Evolutionary conservation across 2,113 vertebrate species (phyloP), one percentile per base, ranked within the genome.

Genomic region (Cathartes aura): DNA sequence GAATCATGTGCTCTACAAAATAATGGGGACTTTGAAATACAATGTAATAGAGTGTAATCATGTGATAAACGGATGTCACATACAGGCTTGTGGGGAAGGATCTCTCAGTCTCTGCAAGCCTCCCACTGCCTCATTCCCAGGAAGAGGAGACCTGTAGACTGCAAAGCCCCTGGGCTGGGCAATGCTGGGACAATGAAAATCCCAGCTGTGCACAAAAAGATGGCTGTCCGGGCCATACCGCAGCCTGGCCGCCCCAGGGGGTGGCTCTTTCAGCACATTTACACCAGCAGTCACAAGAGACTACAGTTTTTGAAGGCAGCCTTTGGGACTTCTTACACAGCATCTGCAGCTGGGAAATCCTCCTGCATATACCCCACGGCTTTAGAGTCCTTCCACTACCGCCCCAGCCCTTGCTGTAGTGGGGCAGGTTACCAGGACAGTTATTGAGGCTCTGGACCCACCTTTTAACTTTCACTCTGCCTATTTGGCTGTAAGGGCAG

Each of bases 331-430:
- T 56, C 36, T 75, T 64, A 16, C 19, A 53, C 12, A 56, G 18
- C 4, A 1, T 67, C 53, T 67, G 24, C 48, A 68, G 21, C 29
- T 79, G 53, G 66, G 42, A 87, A 82, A 79, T 42, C 47, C 34
- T 90, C n/a, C 53, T 66, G 50, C n/a, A 11, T 8, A 6, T 2
- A 34, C 3, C 5, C 13, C 23, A 47, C 0, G 1, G 52, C 40
- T 76, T 90, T 26, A 71, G 34, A 48, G 24, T 24, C 34, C 21
- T 72, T 36, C 9, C 26, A 32, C 9, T 45, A 17, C 30, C 1
- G 5, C 8, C 12, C 1, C 16, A 70, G 53, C 21, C 59, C 47
- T 42, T 81, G 29, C 16, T 79, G 21, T 43, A 79, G 76, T 2
- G 3, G 20, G 16, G 5, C 53, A 59, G 53, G 23, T 38, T 24